Evolutionary conservation across 2,888 invertebrate genomes (phyloP), one percentile per base, ranked within the genome.

Genomic region (Tricholauxania praeusta): DNA sequence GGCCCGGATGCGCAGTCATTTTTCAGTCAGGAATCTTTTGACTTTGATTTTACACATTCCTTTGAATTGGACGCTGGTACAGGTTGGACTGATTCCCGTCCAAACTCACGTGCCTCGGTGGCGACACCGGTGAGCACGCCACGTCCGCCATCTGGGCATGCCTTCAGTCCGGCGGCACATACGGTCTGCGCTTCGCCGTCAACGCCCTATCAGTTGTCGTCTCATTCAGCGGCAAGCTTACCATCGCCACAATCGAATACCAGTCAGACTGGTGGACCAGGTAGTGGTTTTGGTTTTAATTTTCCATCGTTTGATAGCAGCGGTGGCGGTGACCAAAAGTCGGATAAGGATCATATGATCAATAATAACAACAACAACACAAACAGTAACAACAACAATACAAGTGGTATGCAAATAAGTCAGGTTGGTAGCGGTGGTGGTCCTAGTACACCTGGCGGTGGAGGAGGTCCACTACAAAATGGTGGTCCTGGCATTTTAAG

Each of bases 11-110:
- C 82, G 67, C 82, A 87, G 71, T 84, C 85, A 69, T 89, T 89
- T 82, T 87, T 88, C 53, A 87, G 89, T 72, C 76, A 76, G 48
- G 93, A 93, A 80, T 73, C 83, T 47, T 91, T 93, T 85, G 93
- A 92, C 80, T 90, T 92, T 81, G 93, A 92, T 79, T 89, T 91
- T 77, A 90, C 91, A 78, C 89, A 90, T 82, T 89, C 91, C 81
- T 94, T 91, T 89, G 91, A 87, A 89, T 84, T 87, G 78, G 87
- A 88, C 80, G 83, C 83, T 64, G 82, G 83, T 3, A 82, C 84
- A 62, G 80, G 79, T 73, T 86, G 86, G 86, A 79, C 85, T 52
- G 88, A 88, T 72, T 85, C 88, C n/a, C 85, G 92, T 75, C 91
- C 92, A 32, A 91, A 91, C 79, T 92, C 92, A 59, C 88, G 92